Conservation (phyloP, 2,113 vertebrate species). For the Strigops habroptila region DNA sequence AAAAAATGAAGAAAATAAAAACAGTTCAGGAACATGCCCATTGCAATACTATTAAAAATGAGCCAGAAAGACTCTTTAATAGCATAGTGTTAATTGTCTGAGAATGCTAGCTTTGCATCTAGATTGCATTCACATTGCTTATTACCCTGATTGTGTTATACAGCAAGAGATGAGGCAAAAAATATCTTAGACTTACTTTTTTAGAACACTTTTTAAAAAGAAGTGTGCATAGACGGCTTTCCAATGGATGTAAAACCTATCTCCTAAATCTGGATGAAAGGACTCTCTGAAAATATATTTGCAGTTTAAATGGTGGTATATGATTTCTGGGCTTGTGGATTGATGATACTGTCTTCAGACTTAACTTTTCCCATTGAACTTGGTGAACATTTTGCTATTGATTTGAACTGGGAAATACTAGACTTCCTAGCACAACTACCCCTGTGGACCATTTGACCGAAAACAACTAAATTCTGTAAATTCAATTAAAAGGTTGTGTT, state of each 20-base stretch:
- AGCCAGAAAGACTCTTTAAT: background rate
- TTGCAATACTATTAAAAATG: background rate
- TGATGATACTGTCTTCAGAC: background rate
- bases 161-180: background rate
- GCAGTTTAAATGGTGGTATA: background rate
- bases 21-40: background rate
- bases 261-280: background rate
- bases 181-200: background rate
- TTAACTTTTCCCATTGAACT: background rate
- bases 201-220: background rate
- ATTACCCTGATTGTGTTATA: background rate
- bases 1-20: constrained; percentile 7
- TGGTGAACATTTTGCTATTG: background rate
- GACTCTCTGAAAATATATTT: background rate
- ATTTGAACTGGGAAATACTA: background rate
- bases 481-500: background rate
- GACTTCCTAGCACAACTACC: background rate
- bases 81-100: background rate
- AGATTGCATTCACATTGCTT: background rate
- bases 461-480: background rate
- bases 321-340: background rate
- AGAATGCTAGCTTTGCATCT: background rate
- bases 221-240: background rate
- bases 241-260: background rate
- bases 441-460: background rate